These are phyloP conservation scores for Hydra vulgaris DNA, from an alignment of 30 jellyfish, hydroid and myxozoan species.

Conservation along the genomic window DNA sequence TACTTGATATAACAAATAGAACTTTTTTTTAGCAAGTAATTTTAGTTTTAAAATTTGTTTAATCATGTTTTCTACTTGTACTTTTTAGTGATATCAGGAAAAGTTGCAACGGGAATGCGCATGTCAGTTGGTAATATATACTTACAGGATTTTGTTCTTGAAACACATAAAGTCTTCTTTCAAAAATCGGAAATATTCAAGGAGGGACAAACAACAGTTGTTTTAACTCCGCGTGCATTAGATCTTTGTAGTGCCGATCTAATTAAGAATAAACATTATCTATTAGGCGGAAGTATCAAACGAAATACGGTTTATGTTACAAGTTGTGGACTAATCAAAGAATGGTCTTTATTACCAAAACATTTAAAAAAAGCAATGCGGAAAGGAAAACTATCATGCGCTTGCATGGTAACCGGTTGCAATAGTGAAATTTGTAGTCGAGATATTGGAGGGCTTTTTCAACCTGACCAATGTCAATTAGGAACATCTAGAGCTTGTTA, in stretches of 20 bases:
- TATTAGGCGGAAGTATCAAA: constrained; percentile 71
- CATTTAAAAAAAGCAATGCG: constrained; percentile 56
- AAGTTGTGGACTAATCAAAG: constrained; percentile 62
- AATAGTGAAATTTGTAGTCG: constrained; percentile 46
- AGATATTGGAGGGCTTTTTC: constrained; percentile 8
- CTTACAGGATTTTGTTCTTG: constrained; percentile 42
- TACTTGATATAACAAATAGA: too few relatives aligned
- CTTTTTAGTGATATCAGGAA: constrained; percentile 59
- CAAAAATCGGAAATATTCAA: constrained; percentile 42
- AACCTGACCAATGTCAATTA: constrained; percentile 37
- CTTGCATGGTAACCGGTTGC: constrained; percentile 79
- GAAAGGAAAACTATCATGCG: constrained; percentile 50
- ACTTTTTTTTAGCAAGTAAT: too few relatives aligned
- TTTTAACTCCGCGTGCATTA: constrained; percentile 67
- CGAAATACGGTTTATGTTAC: constrained; percentile 67
- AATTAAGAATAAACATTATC: constrained; percentile 35
- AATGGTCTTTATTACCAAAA: constrained; percentile 55
- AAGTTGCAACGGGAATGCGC: constrained; percentile 37
- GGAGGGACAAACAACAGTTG: constrained; percentile 37
- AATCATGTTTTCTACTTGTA: constrained; percentile 1
- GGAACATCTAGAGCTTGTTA: constrained; percentile 35
- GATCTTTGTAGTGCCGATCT: constrained; percentile 68
- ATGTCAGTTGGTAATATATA: constrained; percentile 38
- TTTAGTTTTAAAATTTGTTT: too few relatives aligned
- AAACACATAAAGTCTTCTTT: constrained; percentile 44